Conservation (phyloP, 2,113 vertebrate species). For the Limanda limanda region DNA sequence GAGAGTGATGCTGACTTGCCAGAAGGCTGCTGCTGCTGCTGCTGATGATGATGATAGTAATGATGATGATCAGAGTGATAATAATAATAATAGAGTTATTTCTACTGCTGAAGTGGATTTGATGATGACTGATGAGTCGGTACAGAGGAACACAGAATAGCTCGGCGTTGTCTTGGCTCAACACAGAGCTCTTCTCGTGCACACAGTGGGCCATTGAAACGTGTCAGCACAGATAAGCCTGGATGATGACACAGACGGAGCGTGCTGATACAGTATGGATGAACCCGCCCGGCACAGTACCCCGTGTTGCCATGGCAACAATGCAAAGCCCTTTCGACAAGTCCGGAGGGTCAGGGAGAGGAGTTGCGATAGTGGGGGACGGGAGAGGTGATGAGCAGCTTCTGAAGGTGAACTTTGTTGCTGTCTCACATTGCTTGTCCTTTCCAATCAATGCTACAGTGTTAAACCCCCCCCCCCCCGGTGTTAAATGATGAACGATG, state of each 20-base stretch:
- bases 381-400: background rate
- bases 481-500: constrained; percentile 39
- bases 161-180: constrained; percentile 21
- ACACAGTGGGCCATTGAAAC: constrained; percentile 49
- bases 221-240: constrained; percentile 60
- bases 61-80: constrained; percentile 11
- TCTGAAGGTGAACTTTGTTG: constrained; percentile 72
- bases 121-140: constrained; percentile 38
- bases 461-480: constrained; percentile 4
- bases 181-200: background rate
- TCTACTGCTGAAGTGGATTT: constrained; percentile 35
- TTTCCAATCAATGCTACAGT: constrained; percentile 53
- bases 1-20: constrained; percentile 61
- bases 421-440: constrained; percentile 11
- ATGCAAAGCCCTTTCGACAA: constrained; percentile 54
- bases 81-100: constrained; percentile 15
- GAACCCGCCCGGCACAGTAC: constrained; percentile 46
- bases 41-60: constrained; percentile 4
- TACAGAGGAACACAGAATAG: constrained; percentile 22
- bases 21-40: constrained; percentile 46
- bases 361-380: constrained; percentile 42
- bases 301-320: constrained; percentile 66
- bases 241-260: constrained; percentile 64
- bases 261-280: constrained; percentile 71
- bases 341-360: constrained; percentile 57